Percentiles rank a stretch among this genome's conserved stretches.
phyloP scores from a whole-genome alignment of 2,888 invertebrate species.

The Drosophila tanythrix region DNA sequence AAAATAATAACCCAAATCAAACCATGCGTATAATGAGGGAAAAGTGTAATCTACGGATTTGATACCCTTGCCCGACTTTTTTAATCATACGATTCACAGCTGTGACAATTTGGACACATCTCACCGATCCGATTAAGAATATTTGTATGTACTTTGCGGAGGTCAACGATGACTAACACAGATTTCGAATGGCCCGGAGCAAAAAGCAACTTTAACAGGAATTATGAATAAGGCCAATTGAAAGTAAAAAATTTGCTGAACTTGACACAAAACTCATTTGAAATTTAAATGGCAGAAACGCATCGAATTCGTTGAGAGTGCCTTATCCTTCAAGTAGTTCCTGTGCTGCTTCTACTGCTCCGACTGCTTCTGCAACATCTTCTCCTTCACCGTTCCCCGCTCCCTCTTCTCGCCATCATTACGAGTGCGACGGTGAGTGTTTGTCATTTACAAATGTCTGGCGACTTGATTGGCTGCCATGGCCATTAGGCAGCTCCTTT shows the following conservation, averaged over 20 bases:
- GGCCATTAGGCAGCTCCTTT: conserved; percentile 47
- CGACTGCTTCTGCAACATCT: background rate
- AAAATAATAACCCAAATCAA: background rate
- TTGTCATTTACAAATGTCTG: conserved; percentile 56
- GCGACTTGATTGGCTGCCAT: conserved; percentile 55
- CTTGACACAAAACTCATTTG: conserved; percentile 67
- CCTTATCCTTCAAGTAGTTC: background rate
- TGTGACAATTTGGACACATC: background rate
- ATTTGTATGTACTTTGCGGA: background rate
- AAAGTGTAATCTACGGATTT: background rate
- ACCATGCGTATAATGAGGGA: background rate
- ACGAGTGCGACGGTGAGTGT: conserved; percentile 13
- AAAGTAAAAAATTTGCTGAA: conserved; percentile 64
- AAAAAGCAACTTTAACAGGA: background rate
- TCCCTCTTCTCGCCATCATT: background rate
- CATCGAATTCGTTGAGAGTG: conserved; percentile 7
- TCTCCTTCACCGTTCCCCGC: background rate
- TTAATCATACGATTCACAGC: background rate
- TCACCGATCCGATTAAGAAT: background rate
- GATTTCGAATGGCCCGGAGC: background rate
- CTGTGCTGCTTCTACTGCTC: background rate
- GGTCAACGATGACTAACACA: background rate
- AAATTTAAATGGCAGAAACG: conserved; percentile 53
- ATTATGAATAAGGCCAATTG: conserved; percentile 54
- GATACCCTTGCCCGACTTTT: background rate